phyloP scores from a whole-genome alignment of 1,140 invertebrate species.

The Leucophenga varia region DNA sequence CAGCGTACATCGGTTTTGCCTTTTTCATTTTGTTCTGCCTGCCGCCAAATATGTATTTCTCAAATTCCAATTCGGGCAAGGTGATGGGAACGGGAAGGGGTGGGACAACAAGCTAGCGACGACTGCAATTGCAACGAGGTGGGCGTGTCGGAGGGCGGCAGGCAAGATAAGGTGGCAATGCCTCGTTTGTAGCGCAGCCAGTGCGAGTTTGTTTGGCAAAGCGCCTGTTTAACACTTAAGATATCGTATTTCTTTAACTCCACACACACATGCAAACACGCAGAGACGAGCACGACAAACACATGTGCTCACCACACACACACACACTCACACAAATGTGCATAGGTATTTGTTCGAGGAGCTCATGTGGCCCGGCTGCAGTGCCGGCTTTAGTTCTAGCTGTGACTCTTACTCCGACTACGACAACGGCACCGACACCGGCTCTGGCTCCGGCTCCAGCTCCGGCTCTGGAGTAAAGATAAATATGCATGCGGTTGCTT shows the following conservation, averaged over 20 bases:
- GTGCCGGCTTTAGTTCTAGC: too few relatives aligned
- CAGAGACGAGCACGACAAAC: too few relatives aligned
- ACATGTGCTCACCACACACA: too few relatives aligned
- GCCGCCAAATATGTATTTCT: conserved; percentile 17
- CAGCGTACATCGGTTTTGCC: conserved; percentile 16
- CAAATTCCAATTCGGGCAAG: conserved; percentile 17
- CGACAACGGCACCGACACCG: conserved; percentile 23
- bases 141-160: conserved; percentile 21
- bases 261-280: background rate
- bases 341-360: too few relatives aligned
- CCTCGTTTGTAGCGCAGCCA: conserved; percentile 25
- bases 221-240: conserved; percentile 52
- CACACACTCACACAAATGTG: conserved; percentile 3
- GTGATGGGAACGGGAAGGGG: too few relatives aligned
- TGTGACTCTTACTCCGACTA: too few relatives aligned
- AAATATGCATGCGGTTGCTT: conserved; percentile 49
- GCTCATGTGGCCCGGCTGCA: too few relatives aligned
- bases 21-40: conserved; percentile 9
- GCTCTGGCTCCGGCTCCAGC: conserved; percentile 11
- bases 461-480: conserved; percentile 31
- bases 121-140: conserved; percentile 23
- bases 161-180: conserved; percentile 25
- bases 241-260: conserved; percentile 53
- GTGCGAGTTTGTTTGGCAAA: conserved; percentile 47
- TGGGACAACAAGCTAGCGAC: too few relatives aligned